Evolutionary conservation across 2,797 vertebrate species (phyloP).

Genomic region (Takifugu ocellatus): DNA sequence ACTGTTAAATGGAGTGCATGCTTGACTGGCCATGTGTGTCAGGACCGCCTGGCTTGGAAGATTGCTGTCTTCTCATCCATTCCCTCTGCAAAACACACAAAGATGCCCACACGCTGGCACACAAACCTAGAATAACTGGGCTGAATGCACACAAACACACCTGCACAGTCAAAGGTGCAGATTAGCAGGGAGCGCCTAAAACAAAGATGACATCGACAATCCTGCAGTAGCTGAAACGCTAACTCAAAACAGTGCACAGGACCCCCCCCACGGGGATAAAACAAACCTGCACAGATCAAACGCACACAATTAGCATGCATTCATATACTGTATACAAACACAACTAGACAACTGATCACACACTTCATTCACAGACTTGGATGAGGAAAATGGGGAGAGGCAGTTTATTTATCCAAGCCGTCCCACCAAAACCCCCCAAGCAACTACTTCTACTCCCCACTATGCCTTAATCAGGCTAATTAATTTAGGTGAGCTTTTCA

Average conservation of each 20-base stretch:
- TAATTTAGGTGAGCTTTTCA: constrained; percentile 98
- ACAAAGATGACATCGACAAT: constrained; percentile 3
- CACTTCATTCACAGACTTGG: constrained; percentile 26
- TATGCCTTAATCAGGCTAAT: constrained; percentile 97
- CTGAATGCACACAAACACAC: background rate
- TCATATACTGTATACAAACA: constrained; percentile 39
- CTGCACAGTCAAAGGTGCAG: constrained; percentile 18
- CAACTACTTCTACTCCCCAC: constrained; percentile 84
- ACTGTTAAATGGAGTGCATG: constrained; percentile 67
- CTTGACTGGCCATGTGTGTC: constrained; percentile 69
- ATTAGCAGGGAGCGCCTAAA: constrained; percentile 17
- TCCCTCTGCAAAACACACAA: constrained; percentile 32
- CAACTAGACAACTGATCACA: constrained; percentile 23
- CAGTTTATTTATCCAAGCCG: constrained; percentile 70
- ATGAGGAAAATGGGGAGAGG: constrained; percentile 30
- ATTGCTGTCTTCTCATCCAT: constrained; percentile 41
- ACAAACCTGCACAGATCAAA: constrained; percentile 24
- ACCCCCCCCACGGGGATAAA: constrained; percentile 4
- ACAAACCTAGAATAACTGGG: constrained; percentile 20
- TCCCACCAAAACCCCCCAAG: constrained; percentile 65
- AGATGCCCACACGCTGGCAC: constrained; percentile 29
- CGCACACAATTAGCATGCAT: constrained; percentile 17
- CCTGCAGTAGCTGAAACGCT: background rate
- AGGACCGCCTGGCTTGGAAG: constrained; percentile 45
- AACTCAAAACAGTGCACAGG: background rate